Percentiles rank a stretch among this genome's conserved stretches.
phyloP scores from a whole-genome alignment of 2,113 vertebrate species.

The Anoura caudifer region DNA sequence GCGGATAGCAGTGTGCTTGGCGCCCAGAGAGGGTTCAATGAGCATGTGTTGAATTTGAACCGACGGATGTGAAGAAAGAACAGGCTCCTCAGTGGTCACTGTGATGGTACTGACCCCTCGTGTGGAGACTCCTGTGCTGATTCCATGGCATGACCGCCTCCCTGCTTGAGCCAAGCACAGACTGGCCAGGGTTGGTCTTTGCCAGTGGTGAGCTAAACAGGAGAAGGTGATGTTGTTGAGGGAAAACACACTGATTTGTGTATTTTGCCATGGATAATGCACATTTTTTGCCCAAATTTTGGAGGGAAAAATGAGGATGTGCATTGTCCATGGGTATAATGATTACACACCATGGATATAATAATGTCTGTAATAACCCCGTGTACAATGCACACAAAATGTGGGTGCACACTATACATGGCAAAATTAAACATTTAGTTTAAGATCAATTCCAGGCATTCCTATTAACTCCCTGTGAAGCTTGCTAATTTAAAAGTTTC shows the following conservation, averaged over 20 bases:
- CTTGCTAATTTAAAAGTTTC: constrained; percentile 17
- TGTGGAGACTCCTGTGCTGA: fast-evolving
- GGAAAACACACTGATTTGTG: background rate
- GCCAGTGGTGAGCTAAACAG: background rate
- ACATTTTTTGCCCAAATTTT: too few relatives aligned
- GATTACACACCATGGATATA: too few relatives aligned
- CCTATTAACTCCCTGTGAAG: background rate
- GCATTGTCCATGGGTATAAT: too few relatives aligned
- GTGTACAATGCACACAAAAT: too few relatives aligned
- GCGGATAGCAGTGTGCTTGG: background rate
- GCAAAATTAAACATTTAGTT: background rate
- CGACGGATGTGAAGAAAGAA: background rate
- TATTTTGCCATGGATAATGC: too few relatives aligned
- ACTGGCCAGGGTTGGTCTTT: background rate
- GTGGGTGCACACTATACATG: too few relatives aligned
- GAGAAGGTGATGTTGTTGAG: background rate
- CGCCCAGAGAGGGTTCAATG: background rate
- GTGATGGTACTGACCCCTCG: background rate
- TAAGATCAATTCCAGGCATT: background rate
- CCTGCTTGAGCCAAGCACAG: fast-evolving
- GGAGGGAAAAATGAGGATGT: too few relatives aligned
- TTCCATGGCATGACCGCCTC: background rate
- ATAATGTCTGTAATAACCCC: too few relatives aligned
- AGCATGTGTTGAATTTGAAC: background rate
- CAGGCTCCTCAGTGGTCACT: too few relatives aligned